Percentiles rank a stretch among this genome's conserved stretches.
phyloP scores from a whole-genome alignment of 2,113 vertebrate species.

The Arvicanthis niloticus region DNA sequence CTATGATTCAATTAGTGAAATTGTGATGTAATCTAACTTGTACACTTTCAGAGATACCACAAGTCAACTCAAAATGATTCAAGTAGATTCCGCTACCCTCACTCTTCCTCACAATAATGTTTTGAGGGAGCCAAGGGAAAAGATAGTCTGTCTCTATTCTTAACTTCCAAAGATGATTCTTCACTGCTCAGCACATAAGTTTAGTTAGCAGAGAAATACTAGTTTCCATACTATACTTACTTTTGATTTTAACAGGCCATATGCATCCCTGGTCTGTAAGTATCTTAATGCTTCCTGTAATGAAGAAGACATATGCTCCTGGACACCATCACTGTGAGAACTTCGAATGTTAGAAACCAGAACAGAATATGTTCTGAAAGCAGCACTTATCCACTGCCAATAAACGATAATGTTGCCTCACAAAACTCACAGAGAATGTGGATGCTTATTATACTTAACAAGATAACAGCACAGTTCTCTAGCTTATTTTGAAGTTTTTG shows the following conservation, averaged over 20 bases:
- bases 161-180: conserved; percentile 13
- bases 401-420: conserved; percentile 55
- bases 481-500: background rate
- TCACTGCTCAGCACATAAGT: background rate
- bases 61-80: background rate
- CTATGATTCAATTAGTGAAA: background rate
- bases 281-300: conserved; percentile 73
- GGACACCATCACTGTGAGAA: conserved; percentile 53
- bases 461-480: background rate
- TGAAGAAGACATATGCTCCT: conserved; percentile 73
- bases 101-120: background rate
- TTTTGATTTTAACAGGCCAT: conserved; percentile 72
- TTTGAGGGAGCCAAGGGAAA: background rate
- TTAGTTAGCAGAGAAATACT: conserved; percentile 43
- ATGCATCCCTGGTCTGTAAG: conserved; percentile 71
- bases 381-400: conserved; percentile 59
- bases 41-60: background rate
- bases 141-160: conserved; percentile 29
- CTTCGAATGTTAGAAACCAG: conserved; percentile 46
- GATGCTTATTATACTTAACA: background rate
- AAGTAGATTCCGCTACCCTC: background rate
- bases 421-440: conserved; percentile 59
- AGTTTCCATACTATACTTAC: conserved; percentile 57
- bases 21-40: background rate
- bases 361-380: background rate